Evolutionary conservation across 2,888 invertebrate species (phyloP).

Genomic region (Spisula solida): DNA sequence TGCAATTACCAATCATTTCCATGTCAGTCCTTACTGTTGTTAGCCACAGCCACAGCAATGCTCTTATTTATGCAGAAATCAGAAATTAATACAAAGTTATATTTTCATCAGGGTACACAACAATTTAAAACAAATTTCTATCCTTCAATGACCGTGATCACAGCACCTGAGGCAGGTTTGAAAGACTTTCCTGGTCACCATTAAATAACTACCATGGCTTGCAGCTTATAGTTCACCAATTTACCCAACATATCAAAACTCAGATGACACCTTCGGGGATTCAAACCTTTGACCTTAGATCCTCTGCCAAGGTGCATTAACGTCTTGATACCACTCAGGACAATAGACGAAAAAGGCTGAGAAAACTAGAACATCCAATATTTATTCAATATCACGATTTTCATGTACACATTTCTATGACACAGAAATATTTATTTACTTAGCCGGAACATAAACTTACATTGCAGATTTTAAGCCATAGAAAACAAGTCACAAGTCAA

Average conservation of each 20-base stretch:
- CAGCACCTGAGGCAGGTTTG: too few species aligned
- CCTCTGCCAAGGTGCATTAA: too few species aligned
- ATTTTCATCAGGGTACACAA: too few species aligned
- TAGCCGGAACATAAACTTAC: neutral
- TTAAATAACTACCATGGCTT: too few species aligned
- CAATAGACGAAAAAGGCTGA: neutral
- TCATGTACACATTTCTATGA: neutral
- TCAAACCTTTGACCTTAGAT: too few species aligned
- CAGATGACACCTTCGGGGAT: too few species aligned
- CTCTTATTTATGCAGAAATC: neutral
- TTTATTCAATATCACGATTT: neutral
- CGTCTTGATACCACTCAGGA: neutral
- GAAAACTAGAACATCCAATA: neutral
- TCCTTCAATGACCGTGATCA: too few species aligned
- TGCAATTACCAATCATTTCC: neutral
- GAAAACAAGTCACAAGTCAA: neutral
- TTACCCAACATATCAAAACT: too few species aligned
- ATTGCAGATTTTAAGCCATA: neutral
- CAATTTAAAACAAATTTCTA: too few species aligned
- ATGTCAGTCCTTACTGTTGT: neutral
- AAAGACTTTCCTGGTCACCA: too few species aligned
- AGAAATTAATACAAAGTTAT: neutral
- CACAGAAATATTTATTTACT: constrained; percentile 9
- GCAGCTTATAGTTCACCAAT: too few species aligned
- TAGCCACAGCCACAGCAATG: neutral